phyloP scores from a whole-genome alignment of 2,113 vertebrate species.

The Sciurus niger region DNA sequence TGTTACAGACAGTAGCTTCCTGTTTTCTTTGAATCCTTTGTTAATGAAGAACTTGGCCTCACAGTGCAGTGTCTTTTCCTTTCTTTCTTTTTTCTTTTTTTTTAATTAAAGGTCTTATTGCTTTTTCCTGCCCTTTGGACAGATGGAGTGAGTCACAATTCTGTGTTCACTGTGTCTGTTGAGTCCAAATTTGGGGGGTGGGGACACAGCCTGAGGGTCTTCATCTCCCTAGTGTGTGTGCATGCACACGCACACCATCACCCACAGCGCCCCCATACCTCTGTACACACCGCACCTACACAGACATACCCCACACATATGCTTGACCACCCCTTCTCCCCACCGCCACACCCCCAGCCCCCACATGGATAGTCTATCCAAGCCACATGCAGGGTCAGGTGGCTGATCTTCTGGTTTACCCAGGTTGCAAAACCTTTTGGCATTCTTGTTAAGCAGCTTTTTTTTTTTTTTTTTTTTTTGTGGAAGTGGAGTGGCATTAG shows the following conservation, averaged over 20 bases:
- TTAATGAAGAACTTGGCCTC: not conserved
- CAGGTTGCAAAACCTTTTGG: not conserved
- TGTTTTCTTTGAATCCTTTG: not conserved
- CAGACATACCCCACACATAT: too few relatives aligned
- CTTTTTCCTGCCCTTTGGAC: constrained; percentile 19
- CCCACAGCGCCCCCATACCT: not conserved
- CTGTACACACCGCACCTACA: not conserved
- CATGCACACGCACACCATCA: too few relatives aligned
- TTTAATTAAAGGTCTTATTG: not conserved
- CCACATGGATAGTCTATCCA: not conserved
- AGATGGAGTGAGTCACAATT: not conserved
- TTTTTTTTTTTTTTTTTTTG: not conserved
- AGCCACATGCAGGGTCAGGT: not conserved
- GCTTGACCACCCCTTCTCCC: not conserved
- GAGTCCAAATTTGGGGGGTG: not conserved
- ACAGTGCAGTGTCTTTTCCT: not conserved
- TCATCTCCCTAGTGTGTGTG: too few relatives aligned
- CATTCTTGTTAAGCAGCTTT: not conserved
- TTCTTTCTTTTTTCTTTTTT: not conserved
- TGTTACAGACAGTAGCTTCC: not conserved
- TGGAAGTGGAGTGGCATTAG: not conserved
- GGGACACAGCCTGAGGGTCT: not conserved
- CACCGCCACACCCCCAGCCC: too few relatives aligned
- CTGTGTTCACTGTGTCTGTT: not conserved
- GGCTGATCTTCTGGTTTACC: not conserved